Base-by-base conservation (phyloP, 2,797 vertebrate genomes). In the Remorina albescens region DNA sequence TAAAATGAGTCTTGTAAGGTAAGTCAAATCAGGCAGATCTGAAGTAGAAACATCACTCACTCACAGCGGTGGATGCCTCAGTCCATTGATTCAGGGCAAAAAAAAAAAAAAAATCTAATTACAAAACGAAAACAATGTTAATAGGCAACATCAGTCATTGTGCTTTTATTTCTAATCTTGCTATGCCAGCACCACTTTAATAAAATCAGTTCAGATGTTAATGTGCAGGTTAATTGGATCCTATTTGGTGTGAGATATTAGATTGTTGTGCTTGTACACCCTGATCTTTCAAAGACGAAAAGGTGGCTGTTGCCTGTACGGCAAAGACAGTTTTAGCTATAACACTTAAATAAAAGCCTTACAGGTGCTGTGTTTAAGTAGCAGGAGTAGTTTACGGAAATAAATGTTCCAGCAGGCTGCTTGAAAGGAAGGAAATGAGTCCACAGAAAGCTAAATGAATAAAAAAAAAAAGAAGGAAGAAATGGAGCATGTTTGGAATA, bases 1-100 rank as follows among this genome's bases (percentile, higher is more conserved):
- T n/a, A n/a, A n/a, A n/a, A n/a, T n/a, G 23, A 18, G 34, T 67
- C 61, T 70, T 71, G n/a, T 54, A 57, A 64, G 66, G 23, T 78
- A 42, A 74, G 0, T 30, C 19, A 8, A 71, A 71, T 76, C 30
- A 18, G 25, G 26, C 30, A 73, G 47, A 74, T 67, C 23, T 78
- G 30, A 76, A 51, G 67, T 65, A 46, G 63, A 79, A 66, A 23
- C 41, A 67, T 28, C 49, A 12, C 66, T 81, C 61, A 64, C 61
- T 34, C 57, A 49, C 47, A 77, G 41, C 18, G 56, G 60, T 50
- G 54, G 28, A 65, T 67, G 57, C 80, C 80, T 76, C 64, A 78
- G 63, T 63, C 44, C 67, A 82, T 15, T 78, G 72, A 82, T 84
- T 67, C 54, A 73, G 62, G 62, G 53, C 54, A 80, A 75, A 76